Base-by-base conservation (phyloP, 2,113 vertebrate species). In the Xiphophorus hellerii region DNA sequence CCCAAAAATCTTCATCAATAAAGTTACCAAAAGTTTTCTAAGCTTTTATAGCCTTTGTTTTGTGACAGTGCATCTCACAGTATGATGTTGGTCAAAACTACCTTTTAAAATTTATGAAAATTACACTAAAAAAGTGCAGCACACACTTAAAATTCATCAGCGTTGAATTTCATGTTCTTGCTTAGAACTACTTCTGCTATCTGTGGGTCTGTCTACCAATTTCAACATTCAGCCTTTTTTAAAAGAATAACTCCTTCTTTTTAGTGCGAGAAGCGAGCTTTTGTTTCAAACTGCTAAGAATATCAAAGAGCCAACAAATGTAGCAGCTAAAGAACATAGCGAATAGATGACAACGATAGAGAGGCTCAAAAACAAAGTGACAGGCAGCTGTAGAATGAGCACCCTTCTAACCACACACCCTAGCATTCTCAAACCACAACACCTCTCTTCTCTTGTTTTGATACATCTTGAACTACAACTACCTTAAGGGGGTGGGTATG, bases 371-470 rank as follows among this genome's bases (percentile, higher is more conserved):
- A 79, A 77, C 66, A 83, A 81, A 81, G 68, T 29, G 61, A 42
- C 73, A 83, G 72, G 84, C 89, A 90, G 88, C 88, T 89, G 83
- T 80, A 87, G 82, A 89, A 79, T 64, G 69, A 74, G 87, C 48
- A 20, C 69, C 74, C 70, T 74, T 77, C 63, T 82, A 72, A 90
- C 83, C 89, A 83, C 92, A 92, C 64, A 85, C 22, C 71, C 62
- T 84, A 76, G 84, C 84, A 83, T 84, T 80, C 69, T 79, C 72
- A 78, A 89, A 90, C 89, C 89, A 76, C 86, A 87, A 85, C 81
- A 82, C 17, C 39, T 79, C 42, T 73, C 81, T 82, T 29, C 37
- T 82, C 68, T 66, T 77, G 70, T 81, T 78, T 82, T 76, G 77
- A 78, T 62, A 54, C 62, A 62, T 72, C 37, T 81, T 77, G 54